phyloP scores from a whole-genome alignment of 2,888 invertebrate genomes.

The Oscheius myriophilus region DNA sequence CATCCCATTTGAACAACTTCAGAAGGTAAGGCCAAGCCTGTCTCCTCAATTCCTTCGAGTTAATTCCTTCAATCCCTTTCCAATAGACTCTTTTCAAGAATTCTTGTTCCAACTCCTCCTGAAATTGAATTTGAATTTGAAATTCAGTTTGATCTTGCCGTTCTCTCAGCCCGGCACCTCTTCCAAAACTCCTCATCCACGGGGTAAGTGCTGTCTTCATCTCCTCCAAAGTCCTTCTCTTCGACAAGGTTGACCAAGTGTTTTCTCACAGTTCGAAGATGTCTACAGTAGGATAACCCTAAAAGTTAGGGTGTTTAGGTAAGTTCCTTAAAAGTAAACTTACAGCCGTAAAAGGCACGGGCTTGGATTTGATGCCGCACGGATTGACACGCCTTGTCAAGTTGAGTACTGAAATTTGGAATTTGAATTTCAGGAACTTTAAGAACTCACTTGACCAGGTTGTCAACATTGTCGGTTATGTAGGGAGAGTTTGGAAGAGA shows the following conservation, averaged over 20 bases:
- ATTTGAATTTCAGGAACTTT: neutral
- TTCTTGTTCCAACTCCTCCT: conserved; percentile 76
- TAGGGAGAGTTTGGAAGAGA: conserved; percentile 61
- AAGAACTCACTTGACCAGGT: conserved; percentile 53
- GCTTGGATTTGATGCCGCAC: conserved; percentile 95
- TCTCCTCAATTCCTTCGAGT: conserved; percentile 73
- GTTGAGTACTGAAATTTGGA: conserved; percentile 73
- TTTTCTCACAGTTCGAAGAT: conserved; percentile 85
- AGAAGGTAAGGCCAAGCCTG: conserved; percentile 70
- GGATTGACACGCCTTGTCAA: conserved; percentile 86
- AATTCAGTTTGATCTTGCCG: conserved; percentile 26
- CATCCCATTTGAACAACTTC: conserved; percentile 62
- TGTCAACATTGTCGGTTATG: conserved; percentile 50
- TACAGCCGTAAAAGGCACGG: conserved; percentile 91
- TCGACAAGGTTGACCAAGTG: conserved; percentile 89
- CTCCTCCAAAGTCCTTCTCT: conserved; percentile 71
- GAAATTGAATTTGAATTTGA: conserved; percentile 8
- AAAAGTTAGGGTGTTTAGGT: conserved; percentile 19
- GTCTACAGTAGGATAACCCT: conserved; percentile 89
- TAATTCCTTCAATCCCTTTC: conserved; percentile 80
- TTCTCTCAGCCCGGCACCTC: conserved; percentile 48
- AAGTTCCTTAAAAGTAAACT: conserved; percentile 49
- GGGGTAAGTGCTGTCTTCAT: conserved; percentile 39
- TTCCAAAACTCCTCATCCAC: conserved; percentile 66
- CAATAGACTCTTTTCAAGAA: conserved; percentile 86